A percentile compares a stretch with the other conserved stretches of the same genome.
These are phyloP conservation scores for Pitta sordida DNA, from an alignment of 2,113 vertebrate genomes.

Conservation along the genomic window DNA sequence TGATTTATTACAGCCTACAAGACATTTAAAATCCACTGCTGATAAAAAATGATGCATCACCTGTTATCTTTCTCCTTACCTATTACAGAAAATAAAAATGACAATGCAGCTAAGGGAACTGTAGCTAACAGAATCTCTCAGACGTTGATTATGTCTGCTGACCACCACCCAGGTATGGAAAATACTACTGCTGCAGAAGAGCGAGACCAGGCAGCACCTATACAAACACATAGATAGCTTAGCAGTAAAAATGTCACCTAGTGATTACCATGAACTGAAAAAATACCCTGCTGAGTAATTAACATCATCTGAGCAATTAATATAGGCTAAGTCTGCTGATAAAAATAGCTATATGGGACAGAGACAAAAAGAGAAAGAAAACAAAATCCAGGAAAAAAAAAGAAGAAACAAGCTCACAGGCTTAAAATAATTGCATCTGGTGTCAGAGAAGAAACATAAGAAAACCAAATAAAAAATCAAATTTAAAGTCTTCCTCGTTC, in stretches of 20 bases:
- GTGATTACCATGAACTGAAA: constrained; percentile 1
- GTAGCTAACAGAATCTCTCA: constrained; percentile 8
- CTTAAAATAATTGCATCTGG: background rate
- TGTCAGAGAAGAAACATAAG: background rate
- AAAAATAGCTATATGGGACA: background rate
- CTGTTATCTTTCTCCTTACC: background rate
- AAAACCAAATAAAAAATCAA: background rate
- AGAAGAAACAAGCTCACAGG: background rate
- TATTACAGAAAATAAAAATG: constrained; percentile 20
- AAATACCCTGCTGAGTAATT: constrained; percentile 12
- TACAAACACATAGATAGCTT: constrained; percentile 9
- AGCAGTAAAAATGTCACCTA: background rate
- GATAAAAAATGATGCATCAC: background rate
- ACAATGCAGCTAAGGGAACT: background rate
- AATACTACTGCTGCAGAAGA: background rate
- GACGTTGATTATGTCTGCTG: background rate
- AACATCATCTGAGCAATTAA: constrained; percentile 22
- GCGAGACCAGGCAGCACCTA: constrained; percentile 30
- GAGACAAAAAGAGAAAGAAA: background rate
- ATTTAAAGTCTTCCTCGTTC: background rate
- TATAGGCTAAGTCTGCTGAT: background rate
- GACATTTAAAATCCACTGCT: background rate
- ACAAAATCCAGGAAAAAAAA: background rate
- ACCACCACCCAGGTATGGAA: background rate
- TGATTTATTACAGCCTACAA: background rate